Base-by-base conservation (phyloP, 2,113 vertebrate genomes). In the Tonatia bakeri region DNA sequence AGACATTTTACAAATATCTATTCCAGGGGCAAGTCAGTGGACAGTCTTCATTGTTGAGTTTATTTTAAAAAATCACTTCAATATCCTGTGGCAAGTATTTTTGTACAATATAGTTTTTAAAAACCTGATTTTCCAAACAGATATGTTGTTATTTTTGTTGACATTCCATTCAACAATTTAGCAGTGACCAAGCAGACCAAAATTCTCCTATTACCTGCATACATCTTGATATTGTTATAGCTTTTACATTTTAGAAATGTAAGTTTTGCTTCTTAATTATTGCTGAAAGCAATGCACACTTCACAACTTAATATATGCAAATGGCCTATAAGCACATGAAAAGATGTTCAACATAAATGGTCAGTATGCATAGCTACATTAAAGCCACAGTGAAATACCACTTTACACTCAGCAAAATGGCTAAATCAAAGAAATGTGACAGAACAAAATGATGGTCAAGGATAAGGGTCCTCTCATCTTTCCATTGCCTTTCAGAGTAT, bases 191-290 rank as follows among this genome's bases (percentile, higher is more conserved):
- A 94, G 91, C 50, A 97, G 17, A 69, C 4, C 94, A 52, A 97
- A 98, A 65, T 91, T 92, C 96, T 90, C 22, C 1, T 36, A 9
- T 97, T 64, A 47, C 70, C 72, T 96, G 16, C 67, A 19, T 59
- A 28, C 1, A 5, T 72, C 22, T 75, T 67, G 92, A 61, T 79
- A 43, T 61, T 91, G 40, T 72, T 92, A 50, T 70, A 31, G 52
- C 12, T 61, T 91, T 83, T 97, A 45, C 97, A 92, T 92, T 91
- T 97, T 97, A 94, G 54, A 98, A 97, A 98, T 97, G 95, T 54
- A 84, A 95, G n/a, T 87, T 96, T 90, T 85, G 64, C 77, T 96
- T 97, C 67, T 92, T 95, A 96, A 97, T 97, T 97, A 95, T 52
- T 97, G 17, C 56, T 91, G 92, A 94, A 96, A 82, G 94, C 84